Evolutionary conservation across 2,113 vertebrate species (phyloP), one percentile per base, ranked within the genome.

Genomic region (Accipiter cooperii): DNA sequence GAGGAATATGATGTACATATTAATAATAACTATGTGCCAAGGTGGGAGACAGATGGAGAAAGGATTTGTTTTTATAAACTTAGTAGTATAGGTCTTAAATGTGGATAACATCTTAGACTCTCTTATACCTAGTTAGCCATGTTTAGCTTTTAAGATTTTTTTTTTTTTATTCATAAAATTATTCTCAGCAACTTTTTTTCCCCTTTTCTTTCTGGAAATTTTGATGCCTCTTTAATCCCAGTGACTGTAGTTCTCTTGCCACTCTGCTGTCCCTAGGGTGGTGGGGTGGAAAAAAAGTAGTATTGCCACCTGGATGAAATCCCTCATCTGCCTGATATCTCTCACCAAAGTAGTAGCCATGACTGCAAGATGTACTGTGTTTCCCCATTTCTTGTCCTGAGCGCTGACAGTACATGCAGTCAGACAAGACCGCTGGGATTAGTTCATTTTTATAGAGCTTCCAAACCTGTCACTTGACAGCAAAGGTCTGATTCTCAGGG

Each of bases 401-500:
- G 87, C 66, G 54, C 82, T 97, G 96, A 97, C 96, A 96, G 97
- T 97, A 96, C 96, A 95, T 92, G 96, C 95, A 97, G 91, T 94
- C 96, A 96, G 96, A 98, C 97, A 98, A 97, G 97, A 95, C 97
- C 92, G 76, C 69, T 93, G 97, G 97, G 97, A 97, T 95, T 96
- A 63, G 46, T 97, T 98, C 93, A 80, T 96, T 95, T 97, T 97
- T 97, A 95, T 63, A 92, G 96, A 93, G 94, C 94, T 98, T 98
- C 96, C 96, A 96, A 91, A 96, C 86, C 97, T 98, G 96, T 97
- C 94, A 96, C 96, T 98, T 96, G 96, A 96, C 97, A 98, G 97
- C 95, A 97, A 96, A 98, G 98, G 96, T 96, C 97, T 97, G 96
- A 94, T 87, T 98, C 97, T 97, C 87, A 65, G 97, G 96, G 96